Conservation (phyloP, 2,797 vertebrate species). For the Phyllotis vaccarum region DNA sequence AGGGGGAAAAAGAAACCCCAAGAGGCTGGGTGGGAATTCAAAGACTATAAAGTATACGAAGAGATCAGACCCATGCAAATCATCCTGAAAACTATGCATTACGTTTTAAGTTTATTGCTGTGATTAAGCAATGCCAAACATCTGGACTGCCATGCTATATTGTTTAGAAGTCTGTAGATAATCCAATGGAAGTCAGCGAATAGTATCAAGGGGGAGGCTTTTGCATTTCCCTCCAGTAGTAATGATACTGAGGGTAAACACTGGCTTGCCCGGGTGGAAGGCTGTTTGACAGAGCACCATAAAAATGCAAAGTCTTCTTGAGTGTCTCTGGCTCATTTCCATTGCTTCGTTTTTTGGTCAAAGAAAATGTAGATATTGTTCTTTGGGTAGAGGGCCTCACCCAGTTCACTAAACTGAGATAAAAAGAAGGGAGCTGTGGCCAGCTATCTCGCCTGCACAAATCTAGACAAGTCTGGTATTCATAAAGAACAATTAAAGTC, state of each 20-base stretch:
- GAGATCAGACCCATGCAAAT: conserved; percentile 40
- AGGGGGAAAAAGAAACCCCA: conserved; percentile 67
- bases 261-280: neutral
- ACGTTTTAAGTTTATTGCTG: conserved; percentile 17
- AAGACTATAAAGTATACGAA: conserved; percentile 6
- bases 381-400: conserved; percentile 31
- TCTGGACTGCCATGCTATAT: conserved; percentile 13
- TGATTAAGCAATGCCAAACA: conserved; percentile 37
- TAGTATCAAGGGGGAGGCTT: conserved; percentile 13
- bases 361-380: conserved; percentile 62
- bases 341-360: conserved; percentile 32
- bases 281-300: neutral
- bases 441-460: conserved; percentile 71
- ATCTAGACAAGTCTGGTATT: conserved; percentile 54
- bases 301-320: conserved; percentile 48
- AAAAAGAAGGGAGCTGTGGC: neutral
- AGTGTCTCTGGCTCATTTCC: neutral
- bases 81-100: neutral
- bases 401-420: conserved; percentile 46
- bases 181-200: conserved; percentile 25
- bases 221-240: neutral
- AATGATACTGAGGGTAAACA: neutral
- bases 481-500: conserved; percentile 79
- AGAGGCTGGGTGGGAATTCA: conserved; percentile 43
- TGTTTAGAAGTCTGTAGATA: conserved; percentile 53